phyloP scores from a whole-genome alignment of 2,113 vertebrate species.

The Connochaetes taurinus region DNA sequence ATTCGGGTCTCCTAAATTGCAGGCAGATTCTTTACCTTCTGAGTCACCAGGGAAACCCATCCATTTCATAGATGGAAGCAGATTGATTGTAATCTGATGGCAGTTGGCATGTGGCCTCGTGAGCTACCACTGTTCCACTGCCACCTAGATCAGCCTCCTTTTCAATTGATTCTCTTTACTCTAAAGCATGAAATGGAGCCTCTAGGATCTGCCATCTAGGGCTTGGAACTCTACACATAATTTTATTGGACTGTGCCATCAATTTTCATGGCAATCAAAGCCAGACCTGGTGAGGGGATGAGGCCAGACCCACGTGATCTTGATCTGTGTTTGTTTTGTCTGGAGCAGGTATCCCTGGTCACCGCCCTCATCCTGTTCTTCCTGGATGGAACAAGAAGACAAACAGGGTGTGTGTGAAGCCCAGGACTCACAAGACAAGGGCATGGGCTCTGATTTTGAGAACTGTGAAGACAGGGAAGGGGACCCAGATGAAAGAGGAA shows the following conservation, averaged over 20 bases:
- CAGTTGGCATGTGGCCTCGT: neutral
- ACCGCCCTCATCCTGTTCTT: neutral
- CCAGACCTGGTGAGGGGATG: neutral
- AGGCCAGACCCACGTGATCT: neutral
- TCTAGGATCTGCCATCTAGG: neutral
- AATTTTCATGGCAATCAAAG: neutral
- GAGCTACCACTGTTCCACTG: neutral
- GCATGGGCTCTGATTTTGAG: slow-evolving; percentile 62
- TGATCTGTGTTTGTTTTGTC: slow-evolving; percentile 37
- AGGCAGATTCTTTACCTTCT: neutral
- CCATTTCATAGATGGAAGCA: neutral
- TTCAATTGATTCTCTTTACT: neutral
- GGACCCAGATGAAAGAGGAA: slow-evolving; percentile 27
- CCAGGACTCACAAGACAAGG: slow-evolving; percentile 8
- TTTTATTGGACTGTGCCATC: neutral
- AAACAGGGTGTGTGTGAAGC: neutral
- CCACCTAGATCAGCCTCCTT: neutral
- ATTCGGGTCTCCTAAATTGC: neutral
- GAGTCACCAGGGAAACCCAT: neutral
- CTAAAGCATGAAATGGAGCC: neutral
- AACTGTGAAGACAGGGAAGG: slow-evolving; percentile 49
- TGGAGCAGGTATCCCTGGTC: slow-evolving; percentile 16
- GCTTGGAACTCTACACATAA: neutral
- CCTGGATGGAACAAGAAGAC: slow-evolving; percentile 60
- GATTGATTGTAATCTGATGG: neutral